Percentiles rank a stretch among this genome's conserved stretches.
Evolutionary conservation across 2,888 invertebrate genomes (phyloP).

Genomic region (Neria commutata): DNA sequence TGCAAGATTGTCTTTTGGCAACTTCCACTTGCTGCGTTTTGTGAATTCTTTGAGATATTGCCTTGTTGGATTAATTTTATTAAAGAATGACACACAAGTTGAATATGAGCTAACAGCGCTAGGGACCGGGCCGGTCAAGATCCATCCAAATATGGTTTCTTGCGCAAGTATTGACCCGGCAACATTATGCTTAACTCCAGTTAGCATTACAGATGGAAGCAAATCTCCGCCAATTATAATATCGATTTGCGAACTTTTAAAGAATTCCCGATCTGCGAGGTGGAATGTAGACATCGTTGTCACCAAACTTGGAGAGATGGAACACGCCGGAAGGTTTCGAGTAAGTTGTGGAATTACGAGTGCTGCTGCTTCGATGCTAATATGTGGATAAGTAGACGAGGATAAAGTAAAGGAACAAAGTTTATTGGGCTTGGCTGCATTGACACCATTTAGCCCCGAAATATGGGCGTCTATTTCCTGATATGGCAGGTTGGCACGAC

Average conservation of each 20-base stretch:
- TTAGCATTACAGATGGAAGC: not conserved
- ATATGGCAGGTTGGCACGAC: slow-evolving; percentile 16
- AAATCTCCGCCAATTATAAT: slow-evolving; percentile 9
- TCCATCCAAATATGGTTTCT: slow-evolving; percentile 16
- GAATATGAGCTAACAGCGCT: not conserved
- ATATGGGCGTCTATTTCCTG: slow-evolving; percentile 6
- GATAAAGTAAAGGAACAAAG: slow-evolving; percentile 17
- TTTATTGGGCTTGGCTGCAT: slow-evolving; percentile 8
- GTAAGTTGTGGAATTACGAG: slow-evolving; percentile 20
- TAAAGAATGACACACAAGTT: slow-evolving; percentile 5
- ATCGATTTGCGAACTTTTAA: slow-evolving; percentile 13
- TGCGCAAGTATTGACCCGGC: slow-evolving; percentile 9
- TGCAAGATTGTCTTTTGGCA: not conserved
- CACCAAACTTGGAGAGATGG: not conserved
- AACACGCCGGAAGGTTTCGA: slow-evolving; percentile 11
- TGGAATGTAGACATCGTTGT: slow-evolving; percentile 1
- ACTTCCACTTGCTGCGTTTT: not conserved
- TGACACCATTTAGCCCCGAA: slow-evolving; percentile 2
- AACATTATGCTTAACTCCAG: slow-evolving; percentile 6
- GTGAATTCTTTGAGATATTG: slow-evolving; percentile 10
- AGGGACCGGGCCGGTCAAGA: slow-evolving; percentile 8
- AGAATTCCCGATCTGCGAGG: slow-evolving; percentile 12
- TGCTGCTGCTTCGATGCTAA: slow-evolving; percentile 15
- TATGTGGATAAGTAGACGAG: no score
- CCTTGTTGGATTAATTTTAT: slow-evolving; percentile 7